Base-by-base conservation (phyloP, 1,140 invertebrate genomes). In the Drosophila kohkoa region DNA sequence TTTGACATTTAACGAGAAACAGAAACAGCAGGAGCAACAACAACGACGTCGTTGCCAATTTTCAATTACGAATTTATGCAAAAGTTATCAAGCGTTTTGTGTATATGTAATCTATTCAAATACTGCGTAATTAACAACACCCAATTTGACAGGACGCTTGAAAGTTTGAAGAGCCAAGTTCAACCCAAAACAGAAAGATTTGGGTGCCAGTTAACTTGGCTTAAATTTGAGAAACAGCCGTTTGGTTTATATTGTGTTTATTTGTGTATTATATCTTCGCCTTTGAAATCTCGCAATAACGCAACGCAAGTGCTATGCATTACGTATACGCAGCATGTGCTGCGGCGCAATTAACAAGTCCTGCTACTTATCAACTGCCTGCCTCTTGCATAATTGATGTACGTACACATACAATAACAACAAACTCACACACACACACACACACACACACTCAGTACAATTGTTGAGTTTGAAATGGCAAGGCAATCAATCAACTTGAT, bases 401-500 rank as follows among this genome's bases (percentile, higher is more conserved):
- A 41, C 28, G n/a, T 13, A 30, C 60, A 28, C 30, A 58, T 15
- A 7, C 28, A 66, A 13, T 1, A 11, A 58, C 32, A 16, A 20
- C 46, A 20, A 16, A 20, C 16, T 20, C 41, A 13, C 13, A 13
- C 32, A 45, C 13, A 16, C 46, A 43, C 32, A 45, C 13, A 16
- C 46, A 43, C 16, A 43, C 16, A 64, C 5, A 20, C 28, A 16
- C n/a, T 7, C 28, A 69, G 8, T 8, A 20, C 25, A 28, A 15
- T 38, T 15, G 11, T 41, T 60, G 4, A 62, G 58, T 73, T 65
- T 52, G 5, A 28, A 15, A 35, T 73, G 51, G 13, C 46, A 73
- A 48, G 72, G 63, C 72, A 83, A 82, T 82, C 81, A 83, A 82
- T 82, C 81, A 83, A 75, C 48, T 82, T 65, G 76, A 79, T 79